Base-by-base conservation (phyloP, 2,797 vertebrate genomes). In the Sebastiscus albofasciatus region DNA sequence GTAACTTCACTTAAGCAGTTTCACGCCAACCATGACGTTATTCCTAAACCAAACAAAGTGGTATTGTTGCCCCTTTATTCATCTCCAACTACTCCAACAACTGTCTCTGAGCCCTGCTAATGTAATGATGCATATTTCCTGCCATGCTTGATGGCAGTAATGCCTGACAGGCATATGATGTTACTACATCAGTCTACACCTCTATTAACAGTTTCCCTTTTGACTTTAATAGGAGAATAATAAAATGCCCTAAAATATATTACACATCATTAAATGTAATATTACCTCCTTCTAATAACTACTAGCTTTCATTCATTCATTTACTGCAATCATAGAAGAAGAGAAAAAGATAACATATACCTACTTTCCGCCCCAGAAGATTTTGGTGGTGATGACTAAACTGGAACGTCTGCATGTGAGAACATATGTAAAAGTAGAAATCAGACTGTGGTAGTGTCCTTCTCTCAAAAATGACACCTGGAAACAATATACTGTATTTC, bases 331-430 rank as follows among this genome's bases (percentile, higher is more conserved):
- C 2, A 49, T 11, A 59, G 12, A 39, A 26, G 16, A 8, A 60
- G 9, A 60, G 13, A 16, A 55, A 70, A 34, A 67, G 8, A 42
- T 6, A 5, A 72, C 2, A 20, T 29, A 49, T 55, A 97, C 98
- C 78, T 97, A 99, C 98, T 98, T 99, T 97, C 98, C 97, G 59
- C 98, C 97, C 97, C 98, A 99, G 96, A 98, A 99, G 94, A 99
- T 97, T 93, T 99, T 99, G 75, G 98, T 99, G 77, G 97, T 99
- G 92, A 99, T 98, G 91, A 99, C 97, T 78, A 99, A 96, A 95
- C 97, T 99, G 95, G 98, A 99, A 2, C 98, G 96, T 76, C 98
- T 99, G 94, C 1, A 22, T 78, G 86, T 82, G 67, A 74, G 62
- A 89, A 67, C 16, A 79, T 6, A 69, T 20, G 2, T 4, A 34